Evolutionary conservation across 1,140 invertebrate species (phyloP), one percentile per base, ranked within the genome.

Genomic region (Ectropis grisescens): DNA sequence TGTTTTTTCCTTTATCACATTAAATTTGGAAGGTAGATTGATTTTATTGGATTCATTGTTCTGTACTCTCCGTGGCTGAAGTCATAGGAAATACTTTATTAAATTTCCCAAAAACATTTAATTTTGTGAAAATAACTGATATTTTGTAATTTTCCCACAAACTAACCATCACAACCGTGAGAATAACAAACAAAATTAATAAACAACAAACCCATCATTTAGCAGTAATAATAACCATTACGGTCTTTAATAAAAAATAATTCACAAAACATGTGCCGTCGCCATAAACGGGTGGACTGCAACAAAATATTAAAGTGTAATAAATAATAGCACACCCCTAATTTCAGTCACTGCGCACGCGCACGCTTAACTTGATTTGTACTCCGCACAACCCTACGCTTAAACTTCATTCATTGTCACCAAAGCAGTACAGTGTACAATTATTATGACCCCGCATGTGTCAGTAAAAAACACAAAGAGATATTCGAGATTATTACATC

Each of bases 271-370:
- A 46, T 45, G n/a, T n/a, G n/a, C n/a, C n/a, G n/a, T n/a, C n/a
- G 33, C 49, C 46, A 66, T 70, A 68, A 70, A 66, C 52, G 48
- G n/a, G 52, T 60, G 47, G 58, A 59, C 53, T 61, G 56, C 58
- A 66, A 56, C 62, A 57, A 70, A 72, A 70, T 69, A 68, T 70
- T 66, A 66, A 64, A 61, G 41, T 55, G 62, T 57, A 67, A 78
- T 78, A 78, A 81, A 80, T 76, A 64, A 78, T 68, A 62, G 67
- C 65, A 69, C 72, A 71, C 66, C 69, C 75, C 68, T 58, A 59
- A 68, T 67, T 71, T 62, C 64, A 58, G 56, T 55, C 57, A 56
- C 41, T 58, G 55, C 61, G 49, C 55, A 47, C 47, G 59, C 51
- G 43, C 58, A 56, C 69, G 62, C 59, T 66, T 57, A 58, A 59